Conservation (phyloP, 2,113 vertebrate genomes). For the Amia ocellicauda region DNA sequence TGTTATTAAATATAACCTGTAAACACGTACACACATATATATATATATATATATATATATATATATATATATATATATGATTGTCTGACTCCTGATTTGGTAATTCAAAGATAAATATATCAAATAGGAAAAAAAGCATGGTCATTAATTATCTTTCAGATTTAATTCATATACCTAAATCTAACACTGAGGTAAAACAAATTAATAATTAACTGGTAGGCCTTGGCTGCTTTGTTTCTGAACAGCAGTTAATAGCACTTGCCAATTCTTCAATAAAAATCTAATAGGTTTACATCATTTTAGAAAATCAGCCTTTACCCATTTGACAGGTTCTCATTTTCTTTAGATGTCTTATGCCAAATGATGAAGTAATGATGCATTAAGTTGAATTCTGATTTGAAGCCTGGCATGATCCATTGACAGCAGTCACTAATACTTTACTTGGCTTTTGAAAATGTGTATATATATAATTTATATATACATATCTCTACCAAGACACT, state of each 20-base stretch:
- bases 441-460: too few relatives aligned
- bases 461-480: too few relatives aligned
- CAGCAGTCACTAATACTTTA: conserved; percentile 31
- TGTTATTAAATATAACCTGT: too few relatives aligned
- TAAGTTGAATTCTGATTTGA: conserved; percentile 49
- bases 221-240: conserved; percentile 42
- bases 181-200: conserved; percentile 41
- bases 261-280: conserved; percentile 61
- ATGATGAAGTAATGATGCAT: conserved; percentile 45
- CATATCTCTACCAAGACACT: too few relatives aligned
- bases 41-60: too few relatives aligned
- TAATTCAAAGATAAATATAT: conserved; percentile 57
- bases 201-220: too few relatives aligned
- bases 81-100: conserved; percentile 43
- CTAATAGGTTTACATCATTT: conserved; percentile 50
- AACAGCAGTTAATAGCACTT: conserved; percentile 47
- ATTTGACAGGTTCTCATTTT: conserved; percentile 11
- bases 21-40: too few relatives aligned
- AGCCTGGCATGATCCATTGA: conserved; percentile 46
- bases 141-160: conserved; percentile 51
- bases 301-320: conserved; percentile 43
- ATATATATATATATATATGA: too few relatives aligned
- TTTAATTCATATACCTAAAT: conserved; percentile 48
- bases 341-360: conserved; percentile 25
- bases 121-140: conserved; percentile 42